These are phyloP conservation scores for Cryptocheilus praepositus DNA, from an alignment of 2,888 invertebrate genomes.

Conservation along the genomic window DNA sequence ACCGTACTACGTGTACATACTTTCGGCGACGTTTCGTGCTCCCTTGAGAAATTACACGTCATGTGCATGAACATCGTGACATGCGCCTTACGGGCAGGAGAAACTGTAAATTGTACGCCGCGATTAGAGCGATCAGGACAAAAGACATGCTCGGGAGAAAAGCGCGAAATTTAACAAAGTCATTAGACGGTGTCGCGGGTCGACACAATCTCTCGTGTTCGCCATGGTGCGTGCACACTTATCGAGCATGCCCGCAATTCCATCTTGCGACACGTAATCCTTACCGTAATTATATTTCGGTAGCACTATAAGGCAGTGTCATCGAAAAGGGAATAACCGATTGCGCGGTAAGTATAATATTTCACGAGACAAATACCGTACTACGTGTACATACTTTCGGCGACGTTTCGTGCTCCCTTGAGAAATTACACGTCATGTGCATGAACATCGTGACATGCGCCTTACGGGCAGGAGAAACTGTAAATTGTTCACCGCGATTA, in stretches of 20 bases:
- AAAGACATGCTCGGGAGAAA: not conserved
- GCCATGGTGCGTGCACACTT: too few species aligned
- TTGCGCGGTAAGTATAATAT: too few species aligned
- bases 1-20: slow-evolving; percentile 9
- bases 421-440: slow-evolving; percentile 44
- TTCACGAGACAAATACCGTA: not conserved
- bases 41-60: slow-evolving; percentile 46
- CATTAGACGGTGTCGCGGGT: not conserved
- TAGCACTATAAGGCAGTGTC: too few species aligned
- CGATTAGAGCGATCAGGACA: not conserved
- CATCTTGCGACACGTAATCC: too few species aligned
- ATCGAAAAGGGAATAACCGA: too few species aligned
- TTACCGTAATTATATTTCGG: too few species aligned
- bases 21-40: not conserved
- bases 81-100: not conserved
- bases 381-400: slow-evolving; percentile 6
- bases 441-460: not conserved
- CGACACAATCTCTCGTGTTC: too few species aligned
- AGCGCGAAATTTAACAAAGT: not conserved
- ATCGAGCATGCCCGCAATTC: too few species aligned
- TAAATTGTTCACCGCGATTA: slow-evolving; percentile 15
- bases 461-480: slow-evolving; percentile 3
- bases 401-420: slow-evolving; percentile 19
- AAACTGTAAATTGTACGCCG: slow-evolving; percentile 22
- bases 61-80: slow-evolving; percentile 11